phyloP scores from a whole-genome alignment of 2,888 invertebrate species.

The Ceramica pisi region DNA sequence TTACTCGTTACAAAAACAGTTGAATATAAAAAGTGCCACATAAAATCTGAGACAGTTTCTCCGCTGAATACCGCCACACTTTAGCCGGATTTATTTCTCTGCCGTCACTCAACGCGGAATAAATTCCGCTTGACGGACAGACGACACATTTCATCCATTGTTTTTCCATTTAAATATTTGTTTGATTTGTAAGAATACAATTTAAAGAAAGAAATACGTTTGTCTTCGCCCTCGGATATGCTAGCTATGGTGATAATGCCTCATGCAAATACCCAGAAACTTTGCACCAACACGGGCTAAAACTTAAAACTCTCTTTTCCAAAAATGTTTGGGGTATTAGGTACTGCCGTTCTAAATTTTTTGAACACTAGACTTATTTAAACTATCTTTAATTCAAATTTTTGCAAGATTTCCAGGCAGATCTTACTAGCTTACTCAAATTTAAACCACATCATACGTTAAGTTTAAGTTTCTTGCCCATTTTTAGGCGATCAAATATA shows the following conservation, averaged over 20 bases:
- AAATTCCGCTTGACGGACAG: slow-evolving; percentile 63
- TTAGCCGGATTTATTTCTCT: slow-evolving; percentile 58
- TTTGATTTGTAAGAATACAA: slow-evolving; percentile 28
- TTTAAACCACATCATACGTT: neutral
- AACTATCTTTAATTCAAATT: slow-evolving; percentile 2
- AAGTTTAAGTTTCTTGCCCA: neutral
- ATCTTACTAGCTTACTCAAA: neutral
- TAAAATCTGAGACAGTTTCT: slow-evolving; percentile 40
- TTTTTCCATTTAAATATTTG: slow-evolving; percentile 52
- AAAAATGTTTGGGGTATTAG: no score
- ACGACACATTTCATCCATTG: slow-evolving; percentile 56
- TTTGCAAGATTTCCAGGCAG: neutral
- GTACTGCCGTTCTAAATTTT: no score
- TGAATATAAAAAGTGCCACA: slow-evolving; percentile 51
- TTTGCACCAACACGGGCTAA: no score
- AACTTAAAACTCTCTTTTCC: no score
- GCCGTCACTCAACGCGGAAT: slow-evolving; percentile 60
- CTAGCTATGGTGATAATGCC: neutral
- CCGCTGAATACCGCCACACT: slow-evolving; percentile 36
- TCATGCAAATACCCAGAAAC: neutral
- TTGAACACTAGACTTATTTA: no score
- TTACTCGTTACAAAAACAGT: slow-evolving; percentile 44
- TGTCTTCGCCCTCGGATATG: neutral
- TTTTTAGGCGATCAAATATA: neutral
- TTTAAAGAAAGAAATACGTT: slow-evolving; percentile 1